phyloP scores from a whole-genome alignment of 2,113 vertebrate genomes.

The Plecotus auritus region DNA sequence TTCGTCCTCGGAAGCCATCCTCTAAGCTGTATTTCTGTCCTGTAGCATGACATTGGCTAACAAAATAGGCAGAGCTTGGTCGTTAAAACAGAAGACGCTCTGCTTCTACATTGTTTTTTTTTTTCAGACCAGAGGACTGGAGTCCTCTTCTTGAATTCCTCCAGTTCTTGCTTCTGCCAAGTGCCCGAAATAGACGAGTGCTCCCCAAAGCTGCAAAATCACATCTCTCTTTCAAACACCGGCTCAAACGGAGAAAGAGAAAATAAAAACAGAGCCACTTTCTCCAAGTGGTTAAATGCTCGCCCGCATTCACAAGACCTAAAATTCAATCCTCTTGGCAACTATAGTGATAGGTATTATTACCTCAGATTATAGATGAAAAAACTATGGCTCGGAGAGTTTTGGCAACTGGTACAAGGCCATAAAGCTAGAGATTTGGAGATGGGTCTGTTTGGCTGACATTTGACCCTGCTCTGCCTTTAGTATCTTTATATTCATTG shows the following conservation, averaged over 20 bases:
- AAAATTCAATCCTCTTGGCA: not conserved
- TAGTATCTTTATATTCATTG: not conserved
- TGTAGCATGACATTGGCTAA: slow-evolving; percentile 57
- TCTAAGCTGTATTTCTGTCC: slow-evolving; percentile 61
- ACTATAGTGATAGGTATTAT: not conserved
- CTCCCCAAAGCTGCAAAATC: slow-evolving; percentile 59
- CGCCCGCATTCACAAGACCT: slow-evolving; percentile 2
- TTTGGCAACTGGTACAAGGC: not conserved
- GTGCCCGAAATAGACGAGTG: slow-evolving; percentile 41
- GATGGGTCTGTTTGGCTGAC: not conserved
- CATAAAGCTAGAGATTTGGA: not conserved
- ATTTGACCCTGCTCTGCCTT: not conserved
- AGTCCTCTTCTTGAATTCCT: slow-evolving; percentile 48
- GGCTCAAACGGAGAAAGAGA: slow-evolving; percentile 30
- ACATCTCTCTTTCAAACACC: slow-evolving; percentile 49
- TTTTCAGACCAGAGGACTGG: slow-evolving; percentile 45
- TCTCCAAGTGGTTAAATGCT: slow-evolving; percentile 37
- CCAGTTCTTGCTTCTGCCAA: slow-evolving; percentile 47
- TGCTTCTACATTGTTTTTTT: slow-evolving; percentile 15
- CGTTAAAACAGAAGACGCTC: slow-evolving; percentile 44
- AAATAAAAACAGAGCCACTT: slow-evolving; percentile 49
- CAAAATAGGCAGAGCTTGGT: slow-evolving; percentile 42
- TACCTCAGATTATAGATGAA: not conserved
- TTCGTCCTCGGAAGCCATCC: slow-evolving; percentile 57
- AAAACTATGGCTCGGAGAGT: not conserved